Evolutionary conservation across 1,140 invertebrate species (phyloP).

Genomic region (Drosophila tristis): DNA sequence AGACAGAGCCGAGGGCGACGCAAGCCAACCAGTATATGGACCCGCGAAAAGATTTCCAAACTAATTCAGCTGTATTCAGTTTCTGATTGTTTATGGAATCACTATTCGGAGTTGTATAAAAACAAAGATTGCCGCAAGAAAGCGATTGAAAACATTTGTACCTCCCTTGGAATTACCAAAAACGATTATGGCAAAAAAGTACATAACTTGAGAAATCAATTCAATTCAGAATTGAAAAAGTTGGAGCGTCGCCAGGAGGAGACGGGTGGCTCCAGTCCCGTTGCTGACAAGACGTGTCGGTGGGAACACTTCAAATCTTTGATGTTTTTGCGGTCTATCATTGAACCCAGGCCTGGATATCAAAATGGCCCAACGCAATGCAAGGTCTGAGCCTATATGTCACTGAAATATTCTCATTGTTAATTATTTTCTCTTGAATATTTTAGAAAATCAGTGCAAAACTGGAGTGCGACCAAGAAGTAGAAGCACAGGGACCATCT

Average conservation of each 20-base stretch:
- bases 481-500: not conserved
- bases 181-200: conserved; percentile 79
- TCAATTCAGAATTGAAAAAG: conserved; percentile 79
- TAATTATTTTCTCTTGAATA: not conserved
- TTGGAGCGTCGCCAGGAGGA: conserved; percentile 66
- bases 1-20: conserved; percentile 27
- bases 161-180: conserved; percentile 60
- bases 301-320: conserved; percentile 78
- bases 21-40: conserved; percentile 65
- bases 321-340: conserved; percentile 67
- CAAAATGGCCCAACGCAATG: conserved; percentile 26
- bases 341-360: conserved; percentile 73
- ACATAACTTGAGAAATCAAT: conserved; percentile 80
- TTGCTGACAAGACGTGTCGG: conserved; percentile 44
- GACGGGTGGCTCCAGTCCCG: conserved; percentile 36
- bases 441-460: conserved; percentile 44
- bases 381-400: conserved; percentile 18
- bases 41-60: conserved; percentile 69
- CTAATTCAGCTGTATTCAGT: no score
- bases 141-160: conserved; percentile 70
- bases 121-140: conserved; percentile 66
- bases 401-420: no score
- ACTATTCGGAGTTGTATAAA: conserved; percentile 71
- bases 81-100: conserved; percentile 82
- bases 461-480: conserved; percentile 6